phyloP scores from a whole-genome alignment of 2,797 vertebrate genomes.

The Geotrypetes seraphini region DNA sequence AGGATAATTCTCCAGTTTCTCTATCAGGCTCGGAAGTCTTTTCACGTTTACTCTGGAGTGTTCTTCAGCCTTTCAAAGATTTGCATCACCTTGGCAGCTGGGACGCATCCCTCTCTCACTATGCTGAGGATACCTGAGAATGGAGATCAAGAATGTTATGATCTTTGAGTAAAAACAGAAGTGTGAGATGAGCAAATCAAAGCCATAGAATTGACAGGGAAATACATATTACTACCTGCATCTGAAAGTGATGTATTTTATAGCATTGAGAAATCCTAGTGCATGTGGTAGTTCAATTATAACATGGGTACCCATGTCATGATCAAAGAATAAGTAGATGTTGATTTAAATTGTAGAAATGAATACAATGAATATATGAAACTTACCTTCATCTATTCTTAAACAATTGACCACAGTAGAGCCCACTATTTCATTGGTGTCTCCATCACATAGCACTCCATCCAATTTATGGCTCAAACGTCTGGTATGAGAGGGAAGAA shows the following conservation, averaged over 20 bases:
- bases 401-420: conserved; percentile 81
- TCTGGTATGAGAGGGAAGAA: conserved; percentile 36
- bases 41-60: not conserved
- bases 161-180: not conserved
- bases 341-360: too few species aligned
- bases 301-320: too few species aligned
- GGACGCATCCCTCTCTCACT: conserved; percentile 74
- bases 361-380: too few species aligned
- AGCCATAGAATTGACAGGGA: not conserved
- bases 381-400: conserved; percentile 71
- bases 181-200: not conserved
- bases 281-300: too few species aligned
- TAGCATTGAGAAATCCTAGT: too few species aligned
- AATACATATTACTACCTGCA: too few species aligned
- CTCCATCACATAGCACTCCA: conserved; percentile 77
- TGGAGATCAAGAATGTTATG: not conserved
- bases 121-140: conserved; percentile 62
- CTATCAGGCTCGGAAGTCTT: too few species aligned
- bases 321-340: too few species aligned
- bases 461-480: conserved; percentile 76
- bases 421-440: conserved; percentile 69
- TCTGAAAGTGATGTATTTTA: too few species aligned
- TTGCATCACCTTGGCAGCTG: conserved; percentile 60
- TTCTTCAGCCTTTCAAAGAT: conserved; percentile 72
- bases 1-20: too few species aligned